Evolutionary conservation across 1,140 invertebrate species (phyloP).

Genomic region (Myzus persicae): DNA sequence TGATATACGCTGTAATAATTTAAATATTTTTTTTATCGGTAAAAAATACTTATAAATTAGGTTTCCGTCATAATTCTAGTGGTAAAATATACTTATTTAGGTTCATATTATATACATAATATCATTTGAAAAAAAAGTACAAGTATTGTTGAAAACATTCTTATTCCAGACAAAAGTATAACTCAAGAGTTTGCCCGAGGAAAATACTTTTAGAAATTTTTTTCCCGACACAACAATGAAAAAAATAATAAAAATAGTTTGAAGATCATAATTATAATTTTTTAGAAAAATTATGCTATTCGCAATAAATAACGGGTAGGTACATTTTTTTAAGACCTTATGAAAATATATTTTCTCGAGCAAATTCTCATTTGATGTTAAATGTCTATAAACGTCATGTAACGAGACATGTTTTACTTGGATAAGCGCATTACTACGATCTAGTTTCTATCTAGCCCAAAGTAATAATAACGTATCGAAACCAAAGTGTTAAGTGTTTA

Average conservation of each 20-base stretch:
- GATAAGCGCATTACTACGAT: slow-evolving; percentile 5
- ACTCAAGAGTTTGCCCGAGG: slow-evolving; percentile 24
- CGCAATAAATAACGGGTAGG: background rate
- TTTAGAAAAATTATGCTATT: background rate
- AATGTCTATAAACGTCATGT: background rate
- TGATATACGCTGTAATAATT: background rate
- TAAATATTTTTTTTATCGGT: background rate
- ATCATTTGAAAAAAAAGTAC: slow-evolving; percentile 11
- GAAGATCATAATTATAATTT: background rate
- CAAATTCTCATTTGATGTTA: background rate
- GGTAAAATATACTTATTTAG: background rate
- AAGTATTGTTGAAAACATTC: slow-evolving; percentile 31
- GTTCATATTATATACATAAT: background rate
- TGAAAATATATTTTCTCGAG: background rate
- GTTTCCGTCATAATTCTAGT: background rate
- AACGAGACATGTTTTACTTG: background rate
- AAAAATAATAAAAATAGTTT: background rate
- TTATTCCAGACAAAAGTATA: slow-evolving; percentile 8
- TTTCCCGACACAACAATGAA: background rate
- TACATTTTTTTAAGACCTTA: background rate
- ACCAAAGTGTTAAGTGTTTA: background rate
- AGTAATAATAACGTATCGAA: background rate
- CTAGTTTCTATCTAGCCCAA: slow-evolving; percentile 17
- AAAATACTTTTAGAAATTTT: background rate
- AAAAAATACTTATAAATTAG: background rate